A percentile compares a stretch with the other conserved stretches of the same genome.
Evolutionary conservation across 2,113 vertebrate species (phyloP).

Genomic region (Trichechus manatus): DNA sequence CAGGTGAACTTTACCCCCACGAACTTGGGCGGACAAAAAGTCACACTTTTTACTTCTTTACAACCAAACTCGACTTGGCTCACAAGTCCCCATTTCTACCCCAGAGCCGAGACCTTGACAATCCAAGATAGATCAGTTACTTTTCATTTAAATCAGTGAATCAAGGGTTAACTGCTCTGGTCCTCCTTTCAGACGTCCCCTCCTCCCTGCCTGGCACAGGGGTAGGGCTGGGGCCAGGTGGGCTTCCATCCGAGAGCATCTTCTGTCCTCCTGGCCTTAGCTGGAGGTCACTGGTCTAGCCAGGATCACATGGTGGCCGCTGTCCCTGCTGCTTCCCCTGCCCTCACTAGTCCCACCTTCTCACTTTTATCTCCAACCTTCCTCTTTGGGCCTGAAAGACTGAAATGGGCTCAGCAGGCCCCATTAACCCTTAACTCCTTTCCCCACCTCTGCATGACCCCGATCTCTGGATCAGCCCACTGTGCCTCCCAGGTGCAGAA

Average conservation of each 20-base stretch:
- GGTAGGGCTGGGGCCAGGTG: neutral
- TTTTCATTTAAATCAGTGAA: neutral
- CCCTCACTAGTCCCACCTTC: neutral
- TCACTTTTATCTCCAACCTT: too few relatives aligned
- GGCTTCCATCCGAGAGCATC: neutral
- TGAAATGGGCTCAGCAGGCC: too few relatives aligned
- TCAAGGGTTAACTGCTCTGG: too few relatives aligned
- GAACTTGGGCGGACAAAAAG: neutral
- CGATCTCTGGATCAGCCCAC: neutral
- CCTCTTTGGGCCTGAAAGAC: too few relatives aligned
- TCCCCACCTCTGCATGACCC: neutral
- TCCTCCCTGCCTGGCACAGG: too few relatives aligned
- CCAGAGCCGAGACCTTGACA: neutral
- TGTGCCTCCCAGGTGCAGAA: neutral
- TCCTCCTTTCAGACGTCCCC: too few relatives aligned
- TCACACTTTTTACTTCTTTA: neutral
- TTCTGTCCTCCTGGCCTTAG: neutral
- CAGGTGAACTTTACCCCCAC: rapidly evolving
- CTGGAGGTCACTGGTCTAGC: neutral
- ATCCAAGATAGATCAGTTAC: neutral
- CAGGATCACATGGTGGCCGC: too few relatives aligned
- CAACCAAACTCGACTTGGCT: neutral
- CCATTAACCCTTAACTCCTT: too few relatives aligned
- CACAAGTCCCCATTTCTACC: neutral
- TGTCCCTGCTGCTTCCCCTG: too few relatives aligned